phyloP scores from a whole-genome alignment of 1,140 invertebrate species.

The Zaprionus capensis region DNA sequence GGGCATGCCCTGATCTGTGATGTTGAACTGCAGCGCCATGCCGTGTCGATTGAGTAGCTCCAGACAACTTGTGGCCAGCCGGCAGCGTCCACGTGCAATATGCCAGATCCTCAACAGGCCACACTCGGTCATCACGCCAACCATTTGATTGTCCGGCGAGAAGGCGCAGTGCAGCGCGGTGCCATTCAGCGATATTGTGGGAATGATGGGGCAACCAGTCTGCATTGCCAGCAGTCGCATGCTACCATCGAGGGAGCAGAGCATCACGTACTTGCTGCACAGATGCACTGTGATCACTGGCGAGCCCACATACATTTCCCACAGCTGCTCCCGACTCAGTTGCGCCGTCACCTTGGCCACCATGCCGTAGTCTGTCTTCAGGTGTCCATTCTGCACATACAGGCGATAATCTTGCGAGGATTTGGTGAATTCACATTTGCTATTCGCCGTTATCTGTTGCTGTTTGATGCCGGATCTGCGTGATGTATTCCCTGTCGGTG shows the following conservation, averaged over 20 bases:
- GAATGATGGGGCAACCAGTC: constrained; percentile 71
- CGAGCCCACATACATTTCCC: constrained; percentile 72
- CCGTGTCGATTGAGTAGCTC: constrained; percentile 72
- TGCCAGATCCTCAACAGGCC: constrained; percentile 77
- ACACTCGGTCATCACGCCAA: constrained; percentile 77
- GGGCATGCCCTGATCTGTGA: constrained; percentile 81
- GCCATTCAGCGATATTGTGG: constrained; percentile 69
- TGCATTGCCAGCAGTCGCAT: constrained; percentile 71
- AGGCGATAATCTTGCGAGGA: constrained; percentile 69
- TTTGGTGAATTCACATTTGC: constrained; percentile 72
- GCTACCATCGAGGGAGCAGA: constrained; percentile 78
- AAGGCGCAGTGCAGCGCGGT: constrained; percentile 75
- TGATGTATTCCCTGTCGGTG: constrained; percentile 26
- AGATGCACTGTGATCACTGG: constrained; percentile 80
- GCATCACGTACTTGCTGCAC: constrained; percentile 76
- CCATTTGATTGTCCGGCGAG: constrained; percentile 69
- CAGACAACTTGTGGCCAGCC: constrained; percentile 60
- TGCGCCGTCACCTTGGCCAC: constrained; percentile 69
- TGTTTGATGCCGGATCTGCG: constrained; percentile 48
- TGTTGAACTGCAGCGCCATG: constrained; percentile 60
- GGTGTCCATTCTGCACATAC: constrained; percentile 70
- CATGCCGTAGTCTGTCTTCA: constrained; percentile 71
- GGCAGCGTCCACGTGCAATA: constrained; percentile 45
- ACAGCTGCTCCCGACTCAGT: constrained; percentile 44
- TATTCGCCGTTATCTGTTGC: constrained; percentile 60